Percentiles rank a stretch among this genome's conserved stretches.
These are phyloP conservation scores for Maylandia zebra DNA, from an alignment of 2,113 vertebrate species.

Conservation along the genomic window DNA sequence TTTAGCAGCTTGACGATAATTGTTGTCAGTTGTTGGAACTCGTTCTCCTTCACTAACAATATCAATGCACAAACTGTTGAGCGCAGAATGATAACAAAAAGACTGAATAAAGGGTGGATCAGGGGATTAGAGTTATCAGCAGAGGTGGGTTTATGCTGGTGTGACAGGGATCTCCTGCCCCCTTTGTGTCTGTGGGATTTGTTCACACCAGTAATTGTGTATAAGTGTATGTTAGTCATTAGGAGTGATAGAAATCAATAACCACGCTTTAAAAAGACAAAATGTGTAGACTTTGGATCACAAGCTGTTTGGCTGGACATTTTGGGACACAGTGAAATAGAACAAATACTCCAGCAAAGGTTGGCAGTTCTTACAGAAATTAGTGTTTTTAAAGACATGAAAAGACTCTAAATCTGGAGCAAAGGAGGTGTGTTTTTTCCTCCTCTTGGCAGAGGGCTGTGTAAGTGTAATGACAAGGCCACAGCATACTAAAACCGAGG, in stretches of 20 bases:
- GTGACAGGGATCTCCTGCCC: background rate
- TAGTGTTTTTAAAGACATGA: background rate
- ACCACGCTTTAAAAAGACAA: background rate
- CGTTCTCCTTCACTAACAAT: background rate
- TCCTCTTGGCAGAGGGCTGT: background rate
- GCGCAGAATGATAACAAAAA: background rate
- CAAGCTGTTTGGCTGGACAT: background rate
- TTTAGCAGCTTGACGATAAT: background rate
- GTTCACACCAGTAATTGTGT: background rate
- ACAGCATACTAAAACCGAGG: background rate
- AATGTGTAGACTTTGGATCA: background rate
- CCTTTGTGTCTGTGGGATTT: background rate
- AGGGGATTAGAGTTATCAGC: background rate
- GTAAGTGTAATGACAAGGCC: conserved; percentile 9
- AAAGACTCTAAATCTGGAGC: conserved; percentile 1
- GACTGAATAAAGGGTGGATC: background rate
- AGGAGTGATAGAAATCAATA: background rate
- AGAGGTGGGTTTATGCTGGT: background rate
- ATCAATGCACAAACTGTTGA: background rate
- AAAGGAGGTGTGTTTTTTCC: background rate
- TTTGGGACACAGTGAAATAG: background rate
- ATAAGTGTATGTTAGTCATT: background rate
- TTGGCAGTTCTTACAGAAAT: background rate
- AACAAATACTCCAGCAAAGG: background rate
- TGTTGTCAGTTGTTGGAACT: background rate